Percentiles rank a stretch among this genome's conserved stretches.
phyloP scores from a whole-genome alignment of 2,113 vertebrate genomes.

The Halcyon senegalensis region DNA sequence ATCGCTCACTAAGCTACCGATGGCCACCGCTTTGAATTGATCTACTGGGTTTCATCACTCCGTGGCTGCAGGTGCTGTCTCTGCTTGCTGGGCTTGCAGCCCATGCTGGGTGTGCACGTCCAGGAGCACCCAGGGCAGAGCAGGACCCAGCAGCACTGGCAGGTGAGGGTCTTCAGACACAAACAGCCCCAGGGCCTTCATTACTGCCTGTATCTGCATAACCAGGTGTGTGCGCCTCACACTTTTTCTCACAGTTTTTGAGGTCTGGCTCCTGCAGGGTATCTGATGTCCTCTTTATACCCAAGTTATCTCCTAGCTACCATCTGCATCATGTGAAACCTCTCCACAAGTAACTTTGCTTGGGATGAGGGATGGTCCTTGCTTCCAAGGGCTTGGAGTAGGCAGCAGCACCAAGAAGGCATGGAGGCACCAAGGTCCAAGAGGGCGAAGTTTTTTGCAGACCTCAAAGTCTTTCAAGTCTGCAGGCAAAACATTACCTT shows the following conservation, averaged over 20 bases:
- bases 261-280: neutral
- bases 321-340: fast-evolving
- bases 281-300: neutral
- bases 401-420: neutral
- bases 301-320: neutral
- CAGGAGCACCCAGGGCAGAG: neutral
- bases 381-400: neutral
- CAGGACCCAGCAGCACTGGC: neutral
- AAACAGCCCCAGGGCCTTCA: neutral
- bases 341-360: neutral
- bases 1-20: fast-evolving
- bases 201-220: fast-evolving
- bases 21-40: neutral
- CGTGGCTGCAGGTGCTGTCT: fast-evolving
- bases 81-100: neutral
- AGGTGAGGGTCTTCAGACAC: neutral
- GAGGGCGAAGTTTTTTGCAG: neutral
- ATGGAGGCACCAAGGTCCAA: neutral
- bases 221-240: neutral
- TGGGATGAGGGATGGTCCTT: neutral
- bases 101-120: fast-evolving
- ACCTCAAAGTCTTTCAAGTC: neutral
- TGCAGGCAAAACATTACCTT: neutral
- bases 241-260: neutral
- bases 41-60: neutral